These are phyloP conservation scores for Hirtodrosophila duncani DNA, from an alignment of 2,888 invertebrate genomes.

Conservation along the genomic window DNA sequence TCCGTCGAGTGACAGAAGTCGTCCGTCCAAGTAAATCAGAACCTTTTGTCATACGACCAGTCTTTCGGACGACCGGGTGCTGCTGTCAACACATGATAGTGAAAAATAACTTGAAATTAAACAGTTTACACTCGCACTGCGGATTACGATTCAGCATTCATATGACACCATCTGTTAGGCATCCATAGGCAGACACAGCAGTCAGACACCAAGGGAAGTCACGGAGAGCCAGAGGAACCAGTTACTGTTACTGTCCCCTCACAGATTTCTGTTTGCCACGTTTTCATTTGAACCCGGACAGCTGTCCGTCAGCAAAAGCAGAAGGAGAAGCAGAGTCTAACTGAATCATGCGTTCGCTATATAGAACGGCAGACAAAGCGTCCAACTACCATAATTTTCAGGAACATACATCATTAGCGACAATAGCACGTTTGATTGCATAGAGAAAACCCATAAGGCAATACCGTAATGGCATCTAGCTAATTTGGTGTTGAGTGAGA, in stretches of 20 bases:
- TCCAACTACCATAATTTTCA: conserved; percentile 24
- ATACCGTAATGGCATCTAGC: conserved; percentile 1
- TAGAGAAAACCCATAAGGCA: conserved; percentile 9
- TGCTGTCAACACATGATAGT: conserved; percentile 53
- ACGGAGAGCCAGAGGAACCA: no score
- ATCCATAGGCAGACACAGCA: no score
- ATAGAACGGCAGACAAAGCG: conserved; percentile 35
- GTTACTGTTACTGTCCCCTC: conserved; percentile 30
- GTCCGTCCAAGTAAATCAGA: conserved; percentile 39
- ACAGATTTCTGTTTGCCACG: conserved; percentile 30
- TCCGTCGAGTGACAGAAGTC: conserved; percentile 21
- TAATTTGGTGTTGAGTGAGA: no score
- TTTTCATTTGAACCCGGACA: conserved; percentile 3
- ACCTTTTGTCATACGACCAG: conserved; percentile 34
- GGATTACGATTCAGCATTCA: conserved; percentile 32
- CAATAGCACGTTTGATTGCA: conserved; percentile 39
- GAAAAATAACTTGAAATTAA: conserved; percentile 56
- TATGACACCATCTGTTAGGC: no score
- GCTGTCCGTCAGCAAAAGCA: conserved; percentile 7
- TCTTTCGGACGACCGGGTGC: no score
- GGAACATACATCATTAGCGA: conserved; percentile 35
- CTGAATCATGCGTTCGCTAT: conserved; percentile 11
- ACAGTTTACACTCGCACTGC: conserved; percentile 40
- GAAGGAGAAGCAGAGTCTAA: not conserved
- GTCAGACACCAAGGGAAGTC: no score